Evolutionary conservation across 2,797 vertebrate species (phyloP), one percentile per base, ranked within the genome.

Genomic region (Acomys russatus): DNA sequence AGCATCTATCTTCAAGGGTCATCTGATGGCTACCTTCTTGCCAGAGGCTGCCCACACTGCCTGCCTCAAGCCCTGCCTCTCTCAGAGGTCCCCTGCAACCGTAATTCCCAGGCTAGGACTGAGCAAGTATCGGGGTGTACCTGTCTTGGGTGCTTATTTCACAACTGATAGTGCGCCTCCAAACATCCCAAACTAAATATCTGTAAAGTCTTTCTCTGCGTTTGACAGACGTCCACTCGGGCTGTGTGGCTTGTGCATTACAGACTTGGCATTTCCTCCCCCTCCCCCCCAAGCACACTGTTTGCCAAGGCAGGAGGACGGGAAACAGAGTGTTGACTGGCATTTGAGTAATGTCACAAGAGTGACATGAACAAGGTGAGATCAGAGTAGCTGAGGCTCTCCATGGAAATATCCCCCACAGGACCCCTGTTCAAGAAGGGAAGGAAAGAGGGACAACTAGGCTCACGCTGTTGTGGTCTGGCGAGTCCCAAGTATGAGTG

Each of bases 51-150:
- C 38, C 33, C 6, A 54, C 77, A 61, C 25, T 3, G 9, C 38
- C 66, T 2, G 54, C 74, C 64, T 70, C 28, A 4, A 64, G 20
- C 63, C 51, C 23, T 20, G 44, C 18, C 1, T 0, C 70, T 20
- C 0, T 1, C 63, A 4, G 1, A 6, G 38, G 4, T 71, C 0
- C 0, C 38, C 59, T 7, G 4, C 7, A 28, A 76, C 17, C 63
- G 9, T 35, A 15, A 0, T 20, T 44, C 49, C 51, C 68, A 23
- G 30, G 0, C 38, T 25, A 12, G 84, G 33, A 6, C 9, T 1
- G 1, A 56, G 1, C 0, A 7, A 18, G 78, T 35, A 0, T 44
- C 12, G 14, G 2, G 22, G 56, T 8, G 1, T 33, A 0, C 76
- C 38, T 0, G 51, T 49, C 84, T 35, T 5, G 23, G 44, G 28